phyloP scores from a whole-genome alignment of 2,888 invertebrate species.

The Pomacea canaliculata region DNA sequence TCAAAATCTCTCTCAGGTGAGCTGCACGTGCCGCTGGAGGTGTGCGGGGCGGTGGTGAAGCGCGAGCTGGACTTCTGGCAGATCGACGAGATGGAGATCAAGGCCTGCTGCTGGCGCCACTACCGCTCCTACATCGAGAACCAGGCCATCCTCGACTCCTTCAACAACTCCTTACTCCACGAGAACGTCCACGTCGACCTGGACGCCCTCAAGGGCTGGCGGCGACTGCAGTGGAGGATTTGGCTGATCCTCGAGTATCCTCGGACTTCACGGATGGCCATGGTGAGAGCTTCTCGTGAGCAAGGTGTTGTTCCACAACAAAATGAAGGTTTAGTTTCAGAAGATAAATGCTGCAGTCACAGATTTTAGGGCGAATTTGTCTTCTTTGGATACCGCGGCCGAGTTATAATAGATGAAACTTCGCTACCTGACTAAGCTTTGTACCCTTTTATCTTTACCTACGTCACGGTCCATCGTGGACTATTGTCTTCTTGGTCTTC shows the following conservation, averaged over 20 bases:
- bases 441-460: too few relatives aligned
- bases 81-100: slow-evolving; percentile 64
- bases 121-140: slow-evolving; percentile 66
- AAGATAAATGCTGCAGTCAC: background rate
- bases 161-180: slow-evolving; percentile 59
- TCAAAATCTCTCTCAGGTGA: slow-evolving; percentile 52
- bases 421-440: too few relatives aligned
- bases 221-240: slow-evolving; percentile 56
- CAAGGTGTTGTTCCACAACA: background rate
- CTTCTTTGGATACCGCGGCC: background rate
- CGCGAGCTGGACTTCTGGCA: slow-evolving; percentile 68
- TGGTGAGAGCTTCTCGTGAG: slow-evolving; percentile 50
- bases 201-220: slow-evolving; percentile 59
- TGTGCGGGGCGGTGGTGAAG: slow-evolving; percentile 69
- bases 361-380: background rate
- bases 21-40: slow-evolving; percentile 67
- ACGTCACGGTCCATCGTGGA: too few relatives aligned
- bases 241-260: slow-evolving; percentile 68
- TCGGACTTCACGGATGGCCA: slow-evolving; percentile 62
- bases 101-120: slow-evolving; percentile 67
- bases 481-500: too few relatives aligned
- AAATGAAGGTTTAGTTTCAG: background rate
- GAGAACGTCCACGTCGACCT: slow-evolving; percentile 58
- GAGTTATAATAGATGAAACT: too few relatives aligned
- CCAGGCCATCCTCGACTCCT: slow-evolving; percentile 63